Evolutionary conservation across 92 coral and sea anemone species (phyloP).

Genomic region (Pocillopora grandis): DNA sequence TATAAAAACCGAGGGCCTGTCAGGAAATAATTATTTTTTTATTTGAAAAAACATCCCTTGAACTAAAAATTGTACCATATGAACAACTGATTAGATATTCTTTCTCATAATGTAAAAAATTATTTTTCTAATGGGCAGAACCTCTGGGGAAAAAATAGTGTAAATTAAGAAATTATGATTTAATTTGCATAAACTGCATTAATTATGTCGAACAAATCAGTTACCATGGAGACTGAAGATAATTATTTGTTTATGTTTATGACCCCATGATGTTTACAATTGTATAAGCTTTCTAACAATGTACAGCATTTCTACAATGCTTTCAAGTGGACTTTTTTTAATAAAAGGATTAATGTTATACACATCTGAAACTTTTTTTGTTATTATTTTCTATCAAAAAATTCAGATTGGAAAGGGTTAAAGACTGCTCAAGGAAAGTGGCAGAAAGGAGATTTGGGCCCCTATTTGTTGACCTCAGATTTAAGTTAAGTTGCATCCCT

Average conservation of each 20-base stretch:
- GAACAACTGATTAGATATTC: not conserved
- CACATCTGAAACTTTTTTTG: no score
- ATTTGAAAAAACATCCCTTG: no score
- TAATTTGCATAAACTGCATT: conserved; percentile 34
- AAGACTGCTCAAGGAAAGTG: not conserved
- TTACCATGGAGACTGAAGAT: conserved; percentile 23
- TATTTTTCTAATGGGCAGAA: not conserved
- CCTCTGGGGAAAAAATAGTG: not conserved
- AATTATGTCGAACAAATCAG: not conserved
- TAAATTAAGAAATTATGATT: not conserved
- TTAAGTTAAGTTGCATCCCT: no score
- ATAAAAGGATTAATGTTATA: conserved; percentile 10
- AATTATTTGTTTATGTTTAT: conserved; percentile 7
- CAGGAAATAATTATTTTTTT: no score
- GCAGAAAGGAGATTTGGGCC: no score
- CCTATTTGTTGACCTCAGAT: no score
- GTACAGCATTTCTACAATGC: conserved; percentile 11
- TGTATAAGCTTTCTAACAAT: not conserved
- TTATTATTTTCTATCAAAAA: not conserved
- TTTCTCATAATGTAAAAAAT: not conserved
- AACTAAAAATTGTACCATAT: no score
- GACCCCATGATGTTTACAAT: not conserved
- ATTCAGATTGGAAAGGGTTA: conserved; percentile 5
- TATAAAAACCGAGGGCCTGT: no score
- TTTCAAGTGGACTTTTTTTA: conserved; percentile 13